Evolutionary conservation across 2,888 invertebrate genomes (phyloP).

Genomic region (Kryphioiulus occultus): DNA sequence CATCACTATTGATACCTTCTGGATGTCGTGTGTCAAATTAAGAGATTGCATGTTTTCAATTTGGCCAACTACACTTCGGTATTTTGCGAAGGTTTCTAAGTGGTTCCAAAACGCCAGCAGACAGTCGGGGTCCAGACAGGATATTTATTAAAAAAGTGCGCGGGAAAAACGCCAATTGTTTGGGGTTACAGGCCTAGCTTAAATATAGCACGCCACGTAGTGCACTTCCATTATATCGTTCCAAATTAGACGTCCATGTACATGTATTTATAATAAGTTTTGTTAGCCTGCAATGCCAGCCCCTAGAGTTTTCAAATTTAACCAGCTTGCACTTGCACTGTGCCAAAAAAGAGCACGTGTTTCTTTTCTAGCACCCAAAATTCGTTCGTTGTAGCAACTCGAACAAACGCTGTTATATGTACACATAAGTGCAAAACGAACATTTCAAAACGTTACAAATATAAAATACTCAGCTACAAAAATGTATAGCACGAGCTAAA

Average conservation of each 20-base stretch:
- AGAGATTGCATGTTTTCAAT: background rate
- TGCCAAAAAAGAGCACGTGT: slow-evolving; percentile 10
- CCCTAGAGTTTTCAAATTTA: background rate
- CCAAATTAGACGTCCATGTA: background rate
- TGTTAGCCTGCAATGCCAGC: background rate
- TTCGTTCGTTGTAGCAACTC: no score
- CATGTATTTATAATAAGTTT: background rate
- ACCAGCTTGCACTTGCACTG: background rate
- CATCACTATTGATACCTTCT: background rate
- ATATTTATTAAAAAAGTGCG: background rate
- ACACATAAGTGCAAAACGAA: no score
- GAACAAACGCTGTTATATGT: no score
- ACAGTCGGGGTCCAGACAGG: background rate
- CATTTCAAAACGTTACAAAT: no score
- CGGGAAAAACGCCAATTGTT: background rate
- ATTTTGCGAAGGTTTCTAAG: background rate
- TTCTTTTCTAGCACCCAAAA: background rate
- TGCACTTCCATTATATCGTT: background rate
- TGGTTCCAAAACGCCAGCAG: background rate
- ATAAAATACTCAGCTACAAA: no score
- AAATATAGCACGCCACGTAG: background rate
- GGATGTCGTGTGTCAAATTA: background rate
- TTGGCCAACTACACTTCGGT: background rate
- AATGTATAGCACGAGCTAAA: no score
- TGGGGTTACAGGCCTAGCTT: background rate